phyloP scores from a whole-genome alignment of 2,113 vertebrate species.

The Eudyptes chrysolophus region DNA sequence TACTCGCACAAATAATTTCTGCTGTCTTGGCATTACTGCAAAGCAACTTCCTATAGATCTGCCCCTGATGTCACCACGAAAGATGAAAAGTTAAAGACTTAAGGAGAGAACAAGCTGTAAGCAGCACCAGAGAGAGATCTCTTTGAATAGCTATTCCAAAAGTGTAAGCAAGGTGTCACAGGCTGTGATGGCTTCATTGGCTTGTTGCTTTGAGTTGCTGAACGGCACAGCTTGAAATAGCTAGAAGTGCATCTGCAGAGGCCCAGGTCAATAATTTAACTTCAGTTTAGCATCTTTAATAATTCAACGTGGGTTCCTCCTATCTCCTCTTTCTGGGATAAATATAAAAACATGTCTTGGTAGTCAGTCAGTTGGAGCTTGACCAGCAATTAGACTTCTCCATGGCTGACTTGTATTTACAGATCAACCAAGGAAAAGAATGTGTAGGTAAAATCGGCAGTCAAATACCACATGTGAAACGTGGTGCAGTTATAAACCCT shows the following conservation, averaged over 20 bases:
- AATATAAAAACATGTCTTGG: neutral
- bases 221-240: conserved; percentile 22
- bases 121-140: neutral
- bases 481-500: neutral
- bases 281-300: conserved; percentile 6
- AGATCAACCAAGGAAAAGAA: neutral
- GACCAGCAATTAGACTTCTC: neutral
- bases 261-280: neutral
- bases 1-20: neutral
- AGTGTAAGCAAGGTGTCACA: neutral
- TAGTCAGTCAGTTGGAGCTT: neutral
- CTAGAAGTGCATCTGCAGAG: conserved; percentile 12
- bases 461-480: neutral
- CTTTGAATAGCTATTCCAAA: neutral
- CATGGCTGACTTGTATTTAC: neutral
- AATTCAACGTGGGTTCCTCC: neutral
- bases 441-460: neutral
- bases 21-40: neutral
- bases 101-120: neutral
- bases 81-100: neutral
- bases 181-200: neutral
- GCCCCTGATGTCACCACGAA: neutral
- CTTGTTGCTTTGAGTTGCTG: neutral
- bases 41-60: neutral
- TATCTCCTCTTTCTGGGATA: neutral